Evolutionary conservation across 1,140 invertebrate species (phyloP), one percentile per base, ranked within the genome.

Genomic region (Drosophila eugracilis): DNA sequence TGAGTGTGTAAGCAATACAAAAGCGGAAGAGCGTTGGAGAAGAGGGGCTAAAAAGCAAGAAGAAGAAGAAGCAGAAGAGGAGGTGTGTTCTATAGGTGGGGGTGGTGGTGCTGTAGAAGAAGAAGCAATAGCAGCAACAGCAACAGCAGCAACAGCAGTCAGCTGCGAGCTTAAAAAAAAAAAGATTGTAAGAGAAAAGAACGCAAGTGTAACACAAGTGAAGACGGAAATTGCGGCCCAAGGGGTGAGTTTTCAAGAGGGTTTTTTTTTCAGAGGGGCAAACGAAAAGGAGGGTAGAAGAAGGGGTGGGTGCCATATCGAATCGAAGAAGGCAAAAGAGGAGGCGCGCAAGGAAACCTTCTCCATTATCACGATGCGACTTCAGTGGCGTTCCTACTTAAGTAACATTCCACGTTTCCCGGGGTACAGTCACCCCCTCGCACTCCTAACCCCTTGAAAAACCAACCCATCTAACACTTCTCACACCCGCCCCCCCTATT

Each of bases 1-100:
- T 88, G 83, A 86, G 81, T 85, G 81, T 86, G 73, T 74, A 86
- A 86, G 81, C 77, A 85, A 86, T 85, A 80, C 72, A 77, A 41
- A 28, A 17, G 44, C 12, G 21, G 15, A 12, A 21, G n/a, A 21
- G 7, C n/a, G 14, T 17, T 15, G 47, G 14, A 7, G 41, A 4
- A 1, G 12, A 17, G 3, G 37, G 0, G 17, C 3, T 7, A 7
- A 17, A 9, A 17, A 3, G 10, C n/a, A n/a, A n/a, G 6, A 15
- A 57, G 32, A 12, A 17, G 24, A 6, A 5, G 19, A 30, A 22
- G 22, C 39, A 39, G 3, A 30, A 2, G 12, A 19, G 22, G 30
- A 9, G 4, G n/a, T n/a, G n/a, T n/a, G n/a, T n/a, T n/a, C n/a
- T n/a, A n/a, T n/a, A 10, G 10, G 10, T 3, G 10, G 28, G 28